Evolutionary conservation across 2,888 invertebrate species (phyloP), one percentile per base, ranked within the genome.

Genomic region (Drosophila subsilvestris): DNA sequence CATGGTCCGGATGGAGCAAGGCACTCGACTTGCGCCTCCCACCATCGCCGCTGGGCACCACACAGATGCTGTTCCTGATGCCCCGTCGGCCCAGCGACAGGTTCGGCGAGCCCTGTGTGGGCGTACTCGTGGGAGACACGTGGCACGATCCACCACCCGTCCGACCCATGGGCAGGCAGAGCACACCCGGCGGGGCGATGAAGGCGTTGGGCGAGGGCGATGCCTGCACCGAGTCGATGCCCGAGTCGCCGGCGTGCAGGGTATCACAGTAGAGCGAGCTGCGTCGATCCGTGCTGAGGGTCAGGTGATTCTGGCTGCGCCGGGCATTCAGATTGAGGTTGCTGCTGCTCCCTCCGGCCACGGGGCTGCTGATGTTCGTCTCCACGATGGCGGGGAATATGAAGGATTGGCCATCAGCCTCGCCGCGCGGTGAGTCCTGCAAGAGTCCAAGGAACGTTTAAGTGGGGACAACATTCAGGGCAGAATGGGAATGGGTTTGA

Each of bases 221-320:
- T 80, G 95, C 95, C 93, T 95, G 95, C 72, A 94, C 94, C 14
- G 95, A 95, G 78, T 95, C 95, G 88, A 95, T 95, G 68, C 95
- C 95, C 18, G 95, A 95, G 90, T 95, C 95, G 78, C 94, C 93
- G 54, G 93, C 93, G 78, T 93, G 93, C 74, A 92, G 88, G 57
- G 92, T 92, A 88, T 94, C 94, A 89, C 93, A 92, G 88, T 90
- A 92, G 54, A 92, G 83, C 59, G 92, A 92, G 70, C 88, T 90
- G 48, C 92, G 90, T 10, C 92, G 89, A 8, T 86, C 84, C 27
- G 86, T 85, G 65, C 74, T 69, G 61, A 86, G 57, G 25, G 78
- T 79, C 67, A 86, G 60, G 29, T 86, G 85, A 71, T 86, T 85
- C 78, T 57, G 82, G 78, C 80, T 79, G 48, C 80, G 76, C 25